These are phyloP conservation scores for Phyto melanocephala DNA, from an alignment of 2,888 invertebrate species.

Conservation along the genomic window DNA sequence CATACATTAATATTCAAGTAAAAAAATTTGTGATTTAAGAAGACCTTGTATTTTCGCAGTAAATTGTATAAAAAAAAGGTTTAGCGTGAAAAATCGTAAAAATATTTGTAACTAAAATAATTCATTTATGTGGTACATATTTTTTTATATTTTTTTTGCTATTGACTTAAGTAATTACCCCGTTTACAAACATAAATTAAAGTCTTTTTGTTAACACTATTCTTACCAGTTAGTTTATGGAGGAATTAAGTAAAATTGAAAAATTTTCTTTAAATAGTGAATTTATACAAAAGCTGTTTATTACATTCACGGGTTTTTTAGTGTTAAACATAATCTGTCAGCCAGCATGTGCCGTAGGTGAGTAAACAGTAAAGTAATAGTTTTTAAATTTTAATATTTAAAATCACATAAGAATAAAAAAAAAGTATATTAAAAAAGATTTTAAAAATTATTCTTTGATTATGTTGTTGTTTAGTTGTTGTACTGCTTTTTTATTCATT, in stretches of 20 bases:
- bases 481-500: background rate
- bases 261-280: no score
- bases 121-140: background rate
- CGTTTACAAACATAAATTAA: background rate
- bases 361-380: background rate
- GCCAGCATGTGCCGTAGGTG: background rate
- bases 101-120: background rate
- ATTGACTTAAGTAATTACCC: background rate
- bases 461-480: background rate
- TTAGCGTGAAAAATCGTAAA: background rate
- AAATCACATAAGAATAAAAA: background rate
- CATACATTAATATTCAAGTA: no score
- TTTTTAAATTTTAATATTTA: slow-evolving; percentile 10
- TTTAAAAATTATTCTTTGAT: background rate
- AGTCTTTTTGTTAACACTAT: background rate
- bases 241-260: no score
- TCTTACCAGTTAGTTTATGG: no score
- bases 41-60: background rate
- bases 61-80: background rate
- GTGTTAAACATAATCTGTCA: background rate
- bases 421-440: background rate
- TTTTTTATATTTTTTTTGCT: background rate
- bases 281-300: no score
- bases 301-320: background rate
- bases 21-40: no score